Evolutionary conservation across 1,140 invertebrate genomes (phyloP).

Genomic region (Brachionus sp.): DNA sequence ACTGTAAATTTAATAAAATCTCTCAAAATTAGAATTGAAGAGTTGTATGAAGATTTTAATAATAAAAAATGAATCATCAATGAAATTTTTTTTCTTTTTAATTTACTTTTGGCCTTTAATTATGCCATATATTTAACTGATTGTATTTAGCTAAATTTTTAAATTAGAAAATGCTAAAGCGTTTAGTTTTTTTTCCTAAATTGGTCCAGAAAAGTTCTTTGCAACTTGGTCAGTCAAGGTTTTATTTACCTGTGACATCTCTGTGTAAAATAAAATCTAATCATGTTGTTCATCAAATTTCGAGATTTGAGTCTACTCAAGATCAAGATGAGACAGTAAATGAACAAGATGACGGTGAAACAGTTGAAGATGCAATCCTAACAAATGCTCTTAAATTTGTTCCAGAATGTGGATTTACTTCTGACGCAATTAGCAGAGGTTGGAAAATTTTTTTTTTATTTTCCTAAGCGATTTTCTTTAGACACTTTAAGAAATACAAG

Average conservation of each 20-base stretch:
- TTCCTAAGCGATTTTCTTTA: too few species aligned
- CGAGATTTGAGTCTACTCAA: neutral
- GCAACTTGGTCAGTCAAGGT: neutral
- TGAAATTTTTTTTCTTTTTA: neutral
- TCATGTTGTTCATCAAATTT: neutral
- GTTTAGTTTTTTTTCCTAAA: neutral
- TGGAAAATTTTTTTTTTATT: too few species aligned
- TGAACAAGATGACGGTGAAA: neutral
- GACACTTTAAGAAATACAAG: too few species aligned
- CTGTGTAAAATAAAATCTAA: neutral
- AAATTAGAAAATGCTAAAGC: neutral
- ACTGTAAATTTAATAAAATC: slow-evolving; percentile 14
- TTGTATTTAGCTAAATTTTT: neutral
- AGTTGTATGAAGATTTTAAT: neutral
- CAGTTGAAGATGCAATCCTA: slow-evolving; percentile 5
- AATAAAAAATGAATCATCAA: neutral
- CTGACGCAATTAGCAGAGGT: slow-evolving; percentile 32
- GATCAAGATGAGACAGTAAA: neutral
- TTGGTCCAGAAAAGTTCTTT: neutral
- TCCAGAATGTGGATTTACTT: slow-evolving; percentile 23
- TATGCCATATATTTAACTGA: neutral
- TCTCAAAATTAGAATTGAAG: slow-evolving; percentile 7
- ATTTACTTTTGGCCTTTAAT: slow-evolving; percentile 20
- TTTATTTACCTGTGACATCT: neutral
- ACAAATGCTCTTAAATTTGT: slow-evolving; percentile 26